Conservation (phyloP, 1,140 invertebrate species). For the Polypedilum pembai region DNA sequence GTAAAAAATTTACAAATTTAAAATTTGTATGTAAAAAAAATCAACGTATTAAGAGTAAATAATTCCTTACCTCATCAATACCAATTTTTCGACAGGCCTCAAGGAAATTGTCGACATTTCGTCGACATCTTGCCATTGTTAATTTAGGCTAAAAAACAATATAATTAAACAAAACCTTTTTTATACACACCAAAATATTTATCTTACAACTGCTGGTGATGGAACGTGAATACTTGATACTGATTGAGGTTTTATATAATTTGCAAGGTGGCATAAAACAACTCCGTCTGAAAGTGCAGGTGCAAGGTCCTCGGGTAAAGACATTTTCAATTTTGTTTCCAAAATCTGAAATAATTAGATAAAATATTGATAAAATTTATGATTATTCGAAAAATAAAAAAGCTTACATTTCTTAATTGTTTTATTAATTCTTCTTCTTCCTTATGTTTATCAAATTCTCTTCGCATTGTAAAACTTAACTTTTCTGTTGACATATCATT, state of each 20-base stretch:
- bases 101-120: conserved; percentile 93
- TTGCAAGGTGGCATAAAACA: conserved; percentile 87
- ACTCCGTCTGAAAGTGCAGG: conserved; percentile 83
- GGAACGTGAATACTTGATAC: conserved; percentile 92
- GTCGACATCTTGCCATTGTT: conserved; percentile 83
- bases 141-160: conserved; percentile 71
- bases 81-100: conserved; percentile 89
- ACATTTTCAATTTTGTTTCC: conserved; percentile 81
- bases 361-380: too few species aligned
- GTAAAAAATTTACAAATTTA: conserved; percentile 21
- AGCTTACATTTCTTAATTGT: conserved; percentile 70
- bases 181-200: not conserved
- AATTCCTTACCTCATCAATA: conserved; percentile 77
- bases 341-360: conserved; percentile 67
- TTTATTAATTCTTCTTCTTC: conserved; percentile 82
- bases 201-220: conserved; percentile 82
- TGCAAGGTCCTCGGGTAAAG: conserved; percentile 77
- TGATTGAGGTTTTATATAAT: conserved; percentile 79
- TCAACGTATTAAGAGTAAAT: too few species aligned
- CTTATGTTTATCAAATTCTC: conserved; percentile 81
- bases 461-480: conserved; percentile 82
- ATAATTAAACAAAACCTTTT: conserved; percentile 23
- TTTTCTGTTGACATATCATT: conserved; percentile 63
- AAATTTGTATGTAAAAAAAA: too few species aligned
- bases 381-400: too few species aligned